Conservation (phyloP, 2,797 vertebrate species). For the Threskiornis aethiopicus region DNA sequence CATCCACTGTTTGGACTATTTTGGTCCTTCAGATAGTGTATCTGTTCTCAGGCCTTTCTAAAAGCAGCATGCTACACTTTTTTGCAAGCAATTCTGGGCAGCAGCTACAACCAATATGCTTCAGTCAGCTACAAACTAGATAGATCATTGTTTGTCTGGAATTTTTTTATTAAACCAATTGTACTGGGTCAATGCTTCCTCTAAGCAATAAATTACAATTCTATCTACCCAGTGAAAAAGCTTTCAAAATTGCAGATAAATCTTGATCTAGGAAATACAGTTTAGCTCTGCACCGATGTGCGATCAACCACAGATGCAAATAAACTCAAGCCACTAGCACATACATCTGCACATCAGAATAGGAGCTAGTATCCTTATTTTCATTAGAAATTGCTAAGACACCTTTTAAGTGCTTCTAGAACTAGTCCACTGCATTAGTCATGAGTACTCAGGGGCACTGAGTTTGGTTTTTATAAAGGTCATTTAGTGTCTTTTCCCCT, state of each 20-base stretch:
- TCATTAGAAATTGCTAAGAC: not conserved
- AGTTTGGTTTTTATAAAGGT: slow-evolving; percentile 53
- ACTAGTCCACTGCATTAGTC: slow-evolving; percentile 35
- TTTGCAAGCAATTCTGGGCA: slow-evolving; percentile 10
- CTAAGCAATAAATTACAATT: slow-evolving; percentile 66
- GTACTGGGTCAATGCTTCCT: slow-evolving; percentile 73
- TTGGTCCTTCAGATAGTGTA: not conserved
- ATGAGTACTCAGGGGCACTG: not conserved
- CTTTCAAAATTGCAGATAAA: slow-evolving; percentile 49
- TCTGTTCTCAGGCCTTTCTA: slow-evolving; percentile 1
- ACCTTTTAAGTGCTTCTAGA: slow-evolving; percentile 12
- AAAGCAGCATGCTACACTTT: not conserved
- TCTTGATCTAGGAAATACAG: slow-evolving; percentile 27
- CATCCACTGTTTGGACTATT: slow-evolving; percentile 13
- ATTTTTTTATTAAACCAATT: slow-evolving; percentile 74
- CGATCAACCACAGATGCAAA: slow-evolving; percentile 22
- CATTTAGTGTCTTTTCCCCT: slow-evolving; percentile 30
- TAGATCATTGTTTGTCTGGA: slow-evolving; percentile 63
- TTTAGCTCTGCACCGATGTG: not conserved
- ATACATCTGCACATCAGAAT: not conserved
- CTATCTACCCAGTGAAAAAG: slow-evolving; percentile 35
- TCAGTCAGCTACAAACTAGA: slow-evolving; percentile 59
- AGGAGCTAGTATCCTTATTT: not conserved
- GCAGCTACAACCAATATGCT: slow-evolving; percentile 24
- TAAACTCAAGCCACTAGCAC: not conserved